Evolutionary conservation across 2,797 vertebrate genomes (phyloP), one percentile per base, ranked within the genome.

Genomic region (Cynopterus sphinx): DNA sequence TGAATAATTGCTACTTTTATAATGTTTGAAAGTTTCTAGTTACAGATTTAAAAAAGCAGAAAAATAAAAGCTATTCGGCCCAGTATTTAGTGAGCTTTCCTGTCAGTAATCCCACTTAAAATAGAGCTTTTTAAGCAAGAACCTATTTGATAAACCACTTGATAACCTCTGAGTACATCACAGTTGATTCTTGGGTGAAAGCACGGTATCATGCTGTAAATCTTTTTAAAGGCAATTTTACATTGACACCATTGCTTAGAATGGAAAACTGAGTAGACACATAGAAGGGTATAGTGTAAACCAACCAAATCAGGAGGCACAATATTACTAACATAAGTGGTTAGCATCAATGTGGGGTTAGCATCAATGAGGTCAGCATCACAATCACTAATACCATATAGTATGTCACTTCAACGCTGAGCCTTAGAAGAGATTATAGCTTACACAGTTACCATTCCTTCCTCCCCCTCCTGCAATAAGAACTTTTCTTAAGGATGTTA

Each of bases 1-100:
- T 68, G 55, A 77, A 87, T 94, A 87, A 94, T 73, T 94, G 63
- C 26, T 79, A 68, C 65, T 88, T 53, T 51, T 59, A 57, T 78
- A 73, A 65, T 83, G 51, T 81, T 78, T 51, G 24, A 94, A 78
- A 59, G 31, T 26, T 96, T 95, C 68, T 70, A 43, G 9, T 84
- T 59, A 84, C 13, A 89, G 63, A 70, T 53, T 73, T 67, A 41
- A 84, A 41, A 84, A 5, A 87, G 73, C 9, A 61, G 15, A 67
- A 93, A 86, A 91, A 53, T 78, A 87, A 83, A 90, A 93, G 2
- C 43, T 11, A 61, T 9, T 33, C 43, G 70, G 49, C 13, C 67
- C 17, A 39, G 12, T 24, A 70, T 85, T 93, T 59, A 59, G 51
- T 77, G 84, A 77, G 43, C 31, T 70, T 87, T 85, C 53, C 63